Evolutionary conservation across 35 echinoderm and acorn worm species (phyloP), one percentile per base, ranked within the genome.

Genomic region (Ophioderma brevispina): DNA sequence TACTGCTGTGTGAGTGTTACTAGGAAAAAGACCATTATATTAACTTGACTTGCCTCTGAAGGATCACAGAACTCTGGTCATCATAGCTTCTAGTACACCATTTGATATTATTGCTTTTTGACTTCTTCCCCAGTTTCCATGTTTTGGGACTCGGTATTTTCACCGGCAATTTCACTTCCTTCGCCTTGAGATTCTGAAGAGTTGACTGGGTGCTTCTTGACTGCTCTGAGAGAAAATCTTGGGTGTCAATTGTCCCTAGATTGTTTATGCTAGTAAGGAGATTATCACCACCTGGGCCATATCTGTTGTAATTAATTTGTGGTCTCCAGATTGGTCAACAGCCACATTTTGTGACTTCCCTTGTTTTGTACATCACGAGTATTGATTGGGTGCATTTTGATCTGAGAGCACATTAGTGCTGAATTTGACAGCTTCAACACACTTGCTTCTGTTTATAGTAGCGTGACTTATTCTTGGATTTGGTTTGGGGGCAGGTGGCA

Each of bases 401-500:
- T 70, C 59, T 70, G 59, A n/a, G n/a, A n/a, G n/a, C n/a, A n/a
- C n/a, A n/a, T 46, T 46, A 25, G 2, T 70, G 59, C 28, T 70
- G 59, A 8, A 15, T 8, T 70, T 70, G 59, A 70, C 28, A 30
- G 10, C n/a, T 1, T 30, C 23, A 70, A 70, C 59, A 15, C 10
- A 8, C 10, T 70, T 70, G n/a, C n/a, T n/a, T n/a, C n/a, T n/a
- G n/a, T n/a, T n/a, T n/a, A n/a, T n/a, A n/a, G n/a, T n/a, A n/a
- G n/a, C n/a, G n/a, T n/a, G n/a, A n/a, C n/a, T n/a, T n/a, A n/a
- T n/a, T n/a, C n/a, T n/a, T n/a, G n/a, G n/a, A n/a, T n/a, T n/a
- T n/a, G n/a, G n/a, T n/a, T 85, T 70, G 59, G n/a, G 10, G 41
- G 81, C 40, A 49, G 81, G 39, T 23, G 38, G n/a, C n/a, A n/a